phyloP scores from a whole-genome alignment of 2,797 vertebrate genomes.

The Spinus pinus region DNA sequence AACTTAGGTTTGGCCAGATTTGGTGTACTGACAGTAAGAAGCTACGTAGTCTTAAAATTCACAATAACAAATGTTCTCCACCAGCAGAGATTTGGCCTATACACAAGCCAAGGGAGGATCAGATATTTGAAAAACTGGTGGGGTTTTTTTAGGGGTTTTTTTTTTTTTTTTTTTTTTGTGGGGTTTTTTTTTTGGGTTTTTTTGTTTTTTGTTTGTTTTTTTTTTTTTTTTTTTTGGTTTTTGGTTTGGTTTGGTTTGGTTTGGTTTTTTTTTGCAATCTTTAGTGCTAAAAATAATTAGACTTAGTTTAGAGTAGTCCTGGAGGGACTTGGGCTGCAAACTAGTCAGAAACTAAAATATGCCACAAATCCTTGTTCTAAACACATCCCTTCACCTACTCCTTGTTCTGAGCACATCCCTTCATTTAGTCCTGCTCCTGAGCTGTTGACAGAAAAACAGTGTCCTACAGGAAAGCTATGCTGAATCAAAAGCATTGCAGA shows the following conservation, averaged over 20 bases:
- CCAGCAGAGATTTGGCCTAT: not conserved
- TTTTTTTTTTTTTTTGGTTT: no score
- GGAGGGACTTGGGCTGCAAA: not conserved
- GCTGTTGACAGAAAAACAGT: not conserved
- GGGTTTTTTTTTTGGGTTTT: no score
- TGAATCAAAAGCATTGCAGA: not conserved
- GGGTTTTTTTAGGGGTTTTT: no score
- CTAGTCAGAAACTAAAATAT: not conserved
- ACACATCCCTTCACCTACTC: not conserved
- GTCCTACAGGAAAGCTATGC: not conserved
- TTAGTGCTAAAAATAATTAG: not conserved
- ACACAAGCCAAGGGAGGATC: not conserved
- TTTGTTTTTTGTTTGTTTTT: no score
- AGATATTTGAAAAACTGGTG: not conserved
- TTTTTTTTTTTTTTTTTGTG: no score
- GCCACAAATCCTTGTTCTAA: not conserved
- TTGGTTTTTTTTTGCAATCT: not conserved
- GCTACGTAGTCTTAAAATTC: not conserved
- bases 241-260: no score
- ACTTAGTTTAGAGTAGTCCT: not conserved
- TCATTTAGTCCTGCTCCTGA: not conserved
- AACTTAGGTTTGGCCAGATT: not conserved
- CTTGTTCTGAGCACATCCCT: not conserved
- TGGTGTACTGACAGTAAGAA: not conserved
- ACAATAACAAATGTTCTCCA: not conserved